Evolutionary conservation across 2,888 invertebrate genomes (phyloP), one percentile per base, ranked within the genome.

Genomic region (Limnephilus auricula): DNA sequence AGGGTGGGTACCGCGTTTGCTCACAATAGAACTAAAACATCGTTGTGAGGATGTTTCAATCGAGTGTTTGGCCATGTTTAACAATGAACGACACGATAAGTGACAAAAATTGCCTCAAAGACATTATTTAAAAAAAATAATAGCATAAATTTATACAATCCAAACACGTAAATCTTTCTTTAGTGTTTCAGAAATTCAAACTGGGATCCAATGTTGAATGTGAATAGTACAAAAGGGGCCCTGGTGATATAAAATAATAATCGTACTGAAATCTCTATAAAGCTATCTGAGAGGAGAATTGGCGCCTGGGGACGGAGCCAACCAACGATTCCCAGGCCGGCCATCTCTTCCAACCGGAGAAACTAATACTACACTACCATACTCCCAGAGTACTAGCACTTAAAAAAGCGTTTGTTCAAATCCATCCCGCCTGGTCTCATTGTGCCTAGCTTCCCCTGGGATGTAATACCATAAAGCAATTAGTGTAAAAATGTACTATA

Each of bases 241-340:
- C 3, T 25, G 25, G 31, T 34, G 9, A 32, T 15, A 65, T 65
- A 65, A 25, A 65, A 82, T 82, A 25, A 34, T 82, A 82, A 82
- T 82, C 82, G 34, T 31, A 34, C 18, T 5, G 9, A 82, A 82
- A 82, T 82, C 82, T 32, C 82, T 34, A 34, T 34, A 82, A 82
- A 82, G 32, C 82, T 34, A 32, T 34, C 82, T 34, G 45, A 30
- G 85, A 30, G 30, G 15, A 45, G 85, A 37, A 85, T 45, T 45
- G 30, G 45, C 45, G 85, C 85, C 31, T n/a, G 30, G 85, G 40
- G 85, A 85, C 30, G n/a, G 2, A 85, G 37, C 15, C 85, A 30
- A 30, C n/a, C 18, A 85, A 85, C 25, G 45, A 85, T 85, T 45
- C 85, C 85, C 85, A 2, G n/a, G 34, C 3, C 37, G 85, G 30